These are phyloP conservation scores for Chrosomus eos DNA, from an alignment of 2,797 vertebrate genomes.

Conservation along the genomic window DNA sequence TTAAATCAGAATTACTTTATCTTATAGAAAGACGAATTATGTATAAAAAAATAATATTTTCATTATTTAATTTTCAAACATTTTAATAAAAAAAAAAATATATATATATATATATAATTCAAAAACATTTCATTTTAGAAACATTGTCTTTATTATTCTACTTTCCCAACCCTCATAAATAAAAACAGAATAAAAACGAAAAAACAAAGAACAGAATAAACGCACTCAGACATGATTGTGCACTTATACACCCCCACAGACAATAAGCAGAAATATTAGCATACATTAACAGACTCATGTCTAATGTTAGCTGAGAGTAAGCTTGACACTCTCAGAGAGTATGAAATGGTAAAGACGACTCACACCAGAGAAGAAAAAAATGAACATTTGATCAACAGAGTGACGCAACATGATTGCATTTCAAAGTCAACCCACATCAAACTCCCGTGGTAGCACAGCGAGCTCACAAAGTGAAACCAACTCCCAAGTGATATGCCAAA, in stretches of 20 bases:
- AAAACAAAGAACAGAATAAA: conserved; percentile 11
- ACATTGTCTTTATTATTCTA: background rate
- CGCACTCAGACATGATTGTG: background rate
- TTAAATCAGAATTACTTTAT: background rate
- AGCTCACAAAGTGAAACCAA: conserved; percentile 11
- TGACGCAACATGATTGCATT: conserved; percentile 37
- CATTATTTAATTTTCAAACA: background rate
- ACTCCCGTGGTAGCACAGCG: conserved; percentile 14
- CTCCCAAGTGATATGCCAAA: conserved; percentile 11
- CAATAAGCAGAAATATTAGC: conserved; percentile 5
- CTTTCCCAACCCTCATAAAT: background rate
- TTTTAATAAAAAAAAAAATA: too few species aligned
- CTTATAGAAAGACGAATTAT: background rate
- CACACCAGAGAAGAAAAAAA: conserved; percentile 1
- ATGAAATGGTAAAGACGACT: conserved; percentile 13
- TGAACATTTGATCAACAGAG: conserved; percentile 31
- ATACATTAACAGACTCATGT: conserved; percentile 23
- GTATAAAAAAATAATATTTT: background rate
- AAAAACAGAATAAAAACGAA: background rate
- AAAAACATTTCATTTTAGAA: too few species aligned
- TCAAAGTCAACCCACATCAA: conserved; percentile 50
- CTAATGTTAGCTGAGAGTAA: conserved; percentile 3
- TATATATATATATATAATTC: too few species aligned
- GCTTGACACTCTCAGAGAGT: background rate
- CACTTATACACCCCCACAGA: background rate